phyloP scores from a whole-genome alignment of 30 jellyfish, hydroid and myxozoan genomes.

The Cassiopea xamachana region DNA sequence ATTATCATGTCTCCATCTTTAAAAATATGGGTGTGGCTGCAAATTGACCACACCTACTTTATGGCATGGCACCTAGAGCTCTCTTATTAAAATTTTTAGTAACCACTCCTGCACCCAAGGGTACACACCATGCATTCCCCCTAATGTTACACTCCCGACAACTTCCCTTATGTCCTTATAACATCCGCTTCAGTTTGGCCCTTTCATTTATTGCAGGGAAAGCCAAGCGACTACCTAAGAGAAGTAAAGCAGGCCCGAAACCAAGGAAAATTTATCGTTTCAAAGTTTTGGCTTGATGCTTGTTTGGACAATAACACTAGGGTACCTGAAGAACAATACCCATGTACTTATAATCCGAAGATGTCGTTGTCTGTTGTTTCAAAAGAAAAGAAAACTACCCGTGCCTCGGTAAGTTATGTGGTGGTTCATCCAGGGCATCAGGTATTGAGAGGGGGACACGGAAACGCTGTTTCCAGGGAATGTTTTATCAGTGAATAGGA shows the following conservation, averaged over 20 bases:
- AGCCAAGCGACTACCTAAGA: conserved; percentile 63
- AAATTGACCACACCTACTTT: no score
- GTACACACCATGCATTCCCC: no score
- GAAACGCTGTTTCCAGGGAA: no score
- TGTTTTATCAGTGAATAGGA: no score
- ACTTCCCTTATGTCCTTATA: neutral
- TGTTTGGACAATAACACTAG: conserved; percentile 60
- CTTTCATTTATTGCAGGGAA: conserved; percentile 62
- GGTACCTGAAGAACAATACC: conserved; percentile 69
- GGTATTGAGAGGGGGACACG: no score
- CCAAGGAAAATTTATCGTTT: conserved; percentile 68
- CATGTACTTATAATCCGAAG: conserved; percentile 86
- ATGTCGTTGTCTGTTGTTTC: conserved; percentile 71
- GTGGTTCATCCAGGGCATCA: no score
- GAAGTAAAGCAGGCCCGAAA: conserved; percentile 85
- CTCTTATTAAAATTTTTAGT: no score
- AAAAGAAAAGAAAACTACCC: conserved; percentile 32
- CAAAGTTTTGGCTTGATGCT: conserved; percentile 86
- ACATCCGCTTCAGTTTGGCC: neutral
- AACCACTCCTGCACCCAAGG: no score
- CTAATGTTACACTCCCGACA: no score
- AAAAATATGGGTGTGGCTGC: no score
- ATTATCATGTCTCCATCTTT: no score
- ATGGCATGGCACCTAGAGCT: no score
- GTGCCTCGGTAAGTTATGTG: conserved; percentile 22